Evolutionary conservation across 2,888 invertebrate species (phyloP).

Genomic region (Caradrina clavipalpis): DNA sequence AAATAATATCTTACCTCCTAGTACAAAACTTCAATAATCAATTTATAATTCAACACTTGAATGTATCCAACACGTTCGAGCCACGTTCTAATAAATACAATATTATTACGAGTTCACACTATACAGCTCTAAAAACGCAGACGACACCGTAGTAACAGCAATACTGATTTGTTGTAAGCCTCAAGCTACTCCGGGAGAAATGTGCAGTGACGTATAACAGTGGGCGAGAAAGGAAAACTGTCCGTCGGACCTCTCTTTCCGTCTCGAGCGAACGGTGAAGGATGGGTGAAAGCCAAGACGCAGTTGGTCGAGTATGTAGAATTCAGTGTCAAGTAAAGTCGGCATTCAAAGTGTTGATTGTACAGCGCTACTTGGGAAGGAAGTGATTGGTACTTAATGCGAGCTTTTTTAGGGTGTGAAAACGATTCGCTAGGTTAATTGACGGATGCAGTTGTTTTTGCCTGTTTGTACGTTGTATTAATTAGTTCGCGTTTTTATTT

Average conservation of each 20-base stretch:
- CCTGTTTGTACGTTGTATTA: conserved; percentile 4
- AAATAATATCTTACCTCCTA: conserved; percentile 68
- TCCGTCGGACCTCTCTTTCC: conserved; percentile 77
- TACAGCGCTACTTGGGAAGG: conserved; percentile 47
- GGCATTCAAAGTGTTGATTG: conserved; percentile 64
- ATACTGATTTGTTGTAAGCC: conserved; percentile 83
- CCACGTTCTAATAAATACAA: conserved; percentile 78
- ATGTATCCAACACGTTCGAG: conserved; percentile 63
- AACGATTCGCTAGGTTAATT: conserved; percentile 50
- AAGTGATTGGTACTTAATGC: conserved; percentile 54
- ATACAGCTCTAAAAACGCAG: conserved; percentile 81
- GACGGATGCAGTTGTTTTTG: conserved; percentile 42
- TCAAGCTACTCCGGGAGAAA: conserved; percentile 83
- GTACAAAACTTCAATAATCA: conserved; percentile 67
- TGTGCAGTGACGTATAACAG: conserved; percentile 84
- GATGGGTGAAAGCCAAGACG: conserved; percentile 80
- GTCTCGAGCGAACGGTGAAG: conserved; percentile 71
- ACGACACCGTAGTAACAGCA: conserved; percentile 82
- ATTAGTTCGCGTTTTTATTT: conserved; percentile 15
- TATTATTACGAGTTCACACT: conserved; percentile 65
- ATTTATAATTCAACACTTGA: conserved; percentile 52
- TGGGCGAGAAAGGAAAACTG: conserved; percentile 87
- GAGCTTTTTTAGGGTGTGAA: conserved; percentile 60
- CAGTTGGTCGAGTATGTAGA: conserved; percentile 86
- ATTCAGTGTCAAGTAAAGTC: conserved; percentile 84